Base-by-base conservation (phyloP, 2,113 vertebrate species). In the Thymallus thymallus region DNA sequence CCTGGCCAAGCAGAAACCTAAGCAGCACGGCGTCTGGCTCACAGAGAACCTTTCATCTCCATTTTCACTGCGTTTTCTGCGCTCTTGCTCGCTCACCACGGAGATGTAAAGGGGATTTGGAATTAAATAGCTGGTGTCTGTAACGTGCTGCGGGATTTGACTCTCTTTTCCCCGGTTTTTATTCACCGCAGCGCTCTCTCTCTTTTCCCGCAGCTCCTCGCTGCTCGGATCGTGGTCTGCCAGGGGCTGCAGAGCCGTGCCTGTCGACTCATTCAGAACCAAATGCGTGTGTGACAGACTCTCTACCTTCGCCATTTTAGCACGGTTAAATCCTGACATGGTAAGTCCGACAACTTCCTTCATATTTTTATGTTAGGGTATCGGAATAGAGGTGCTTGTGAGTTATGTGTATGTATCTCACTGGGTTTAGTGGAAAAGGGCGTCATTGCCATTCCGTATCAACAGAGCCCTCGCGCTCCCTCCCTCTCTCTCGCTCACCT, bases 301-400 rank as follows among this genome's bases (percentile, higher is more conserved):
- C 90, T 98, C 97, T 90, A 95, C 95, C 94, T 98, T 98, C 97
- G 97, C 97, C 96, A 99, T 98, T 92, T 98, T 98, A 96, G 95
- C 97, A 84, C 96, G 96, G 92, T 95, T 96, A 82, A 96, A 89
- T 82, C 93, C 95, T 84, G 96, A 97, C 88, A 95, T 94, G 97
- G 97, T 98, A 96, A 98, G 97, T 95, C 83, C 66, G 71, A 82
- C 80, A 22, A 69, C 85, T 82, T 75, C 82, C 79, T 83, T 85
- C 18, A 77, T 68, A 35, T 16, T 79, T 78, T 70, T 29, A 73
- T 75, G 62, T 70, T 62, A 77, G 76, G 74, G 23, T 81, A 22
- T 46, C 65, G n/a, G 23, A 73, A 73, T 77, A 70, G 68, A 69
- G 73, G 72, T 77, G 78, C 83, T 83, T 79, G 73, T 76, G 68